Evolutionary conservation across 2,113 vertebrate species (phyloP).

Genomic region (Sula dactylatra): DNA sequence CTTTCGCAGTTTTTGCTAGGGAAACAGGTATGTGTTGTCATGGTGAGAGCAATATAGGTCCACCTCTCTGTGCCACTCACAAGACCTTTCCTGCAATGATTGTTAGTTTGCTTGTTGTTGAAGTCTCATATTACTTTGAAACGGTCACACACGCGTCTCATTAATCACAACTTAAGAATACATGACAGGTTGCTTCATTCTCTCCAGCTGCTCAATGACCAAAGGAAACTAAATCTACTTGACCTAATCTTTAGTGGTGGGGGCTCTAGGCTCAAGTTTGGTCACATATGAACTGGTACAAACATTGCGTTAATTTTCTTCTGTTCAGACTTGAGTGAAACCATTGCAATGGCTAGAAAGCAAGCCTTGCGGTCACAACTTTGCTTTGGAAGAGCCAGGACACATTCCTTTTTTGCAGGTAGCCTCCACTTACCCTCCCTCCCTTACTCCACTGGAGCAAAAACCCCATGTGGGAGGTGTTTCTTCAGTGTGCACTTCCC

Average conservation of each 20-base stretch:
- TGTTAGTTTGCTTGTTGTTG: not conserved
- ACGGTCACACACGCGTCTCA: not conserved
- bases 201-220: not conserved
- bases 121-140: not conserved
- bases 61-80: not conserved
- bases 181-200: constrained; percentile 18
- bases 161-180: constrained; percentile 16
- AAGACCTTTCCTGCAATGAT: not conserved
- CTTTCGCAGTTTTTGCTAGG: not conserved
- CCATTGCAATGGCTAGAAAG: not conserved
- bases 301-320: not conserved
- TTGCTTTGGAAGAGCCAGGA: not conserved
- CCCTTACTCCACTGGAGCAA: not conserved
- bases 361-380: not conserved
- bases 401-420: not conserved
- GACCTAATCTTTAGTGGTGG: not conserved
- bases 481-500: not conserved
- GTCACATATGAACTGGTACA: not conserved
- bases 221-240: not conserved
- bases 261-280: not conserved
- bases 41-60: not conserved
- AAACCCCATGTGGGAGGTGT: not conserved
- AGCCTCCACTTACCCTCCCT: not conserved
- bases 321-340: not conserved
- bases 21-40: not conserved